Evolutionary conservation across 2,113 vertebrate species (phyloP), one percentile per base, ranked within the genome.

Genomic region (Eleginops maclovinus): DNA sequence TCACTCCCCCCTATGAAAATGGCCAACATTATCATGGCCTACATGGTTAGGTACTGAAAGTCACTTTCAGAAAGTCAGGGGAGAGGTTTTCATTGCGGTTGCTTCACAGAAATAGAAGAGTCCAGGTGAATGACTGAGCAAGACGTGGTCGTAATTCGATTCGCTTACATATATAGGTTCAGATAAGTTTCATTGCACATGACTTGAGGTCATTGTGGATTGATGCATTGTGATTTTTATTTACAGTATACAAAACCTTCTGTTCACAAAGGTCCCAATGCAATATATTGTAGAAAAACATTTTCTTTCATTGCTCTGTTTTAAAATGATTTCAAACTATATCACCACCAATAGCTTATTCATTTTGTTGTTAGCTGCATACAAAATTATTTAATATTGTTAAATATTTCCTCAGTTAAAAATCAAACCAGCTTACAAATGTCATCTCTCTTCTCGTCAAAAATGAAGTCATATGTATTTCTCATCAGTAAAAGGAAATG

Each of bases 41-140:
- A 93, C 89, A 93, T 91, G 89, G 88, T 90, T 88, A 89, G 88
- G 79, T 76, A 85, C 70, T 90, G 91, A 93, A 91, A 91, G 92
- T 91, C 90, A 93, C 89, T 91, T 93, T 92, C 81, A 91, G 47
- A 94, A 91, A 90, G 82, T 92, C 87, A 82, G 55, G 61, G 73
- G 72, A 86, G 79, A 88, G 81, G 62, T 77, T 87, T 89, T 78
- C 79, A 86, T 90, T 86, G 80, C 70, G n/a, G 58, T 9, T 64
- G 61, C 79, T 73, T n/a, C 71, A 80, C 74, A 75, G 71, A 72
- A 83, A 84, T 50, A 61, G 74, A 75, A 63, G 67, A 76, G 81
- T 70, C 65, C 67, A 31, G 85, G 83, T 89, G 88, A 90, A 74
- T 26, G 69, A 59, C 22, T 0, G 64, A 77, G 75, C 77, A 58